Percentiles rank a stretch among this genome's conserved stretches.
Conservation (phyloP, 2,888 invertebrate genomes). For the Synergus itoensis region DNA sequence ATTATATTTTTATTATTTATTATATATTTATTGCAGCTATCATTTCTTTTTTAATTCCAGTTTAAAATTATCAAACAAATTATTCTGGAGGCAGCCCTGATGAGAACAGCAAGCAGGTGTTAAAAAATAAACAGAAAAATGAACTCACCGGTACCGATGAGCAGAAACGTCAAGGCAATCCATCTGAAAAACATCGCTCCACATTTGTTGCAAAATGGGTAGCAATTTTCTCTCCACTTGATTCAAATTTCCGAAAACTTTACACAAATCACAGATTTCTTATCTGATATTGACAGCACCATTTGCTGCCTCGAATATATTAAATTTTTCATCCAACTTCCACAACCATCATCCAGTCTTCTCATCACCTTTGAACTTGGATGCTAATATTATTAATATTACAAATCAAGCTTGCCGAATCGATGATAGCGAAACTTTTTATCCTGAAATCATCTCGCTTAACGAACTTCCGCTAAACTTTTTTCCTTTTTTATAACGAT, state of each 20-base stretch:
- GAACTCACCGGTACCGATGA: slow-evolving; percentile 47
- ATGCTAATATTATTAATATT: background rate
- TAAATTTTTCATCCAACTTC: slow-evolving; percentile 33
- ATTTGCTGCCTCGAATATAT: background rate
- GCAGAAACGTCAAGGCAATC: slow-evolving; percentile 44
- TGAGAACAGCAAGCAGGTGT: background rate
- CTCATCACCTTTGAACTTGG: slow-evolving; percentile 2
- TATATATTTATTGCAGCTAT: too few species aligned
- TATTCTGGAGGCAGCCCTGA: background rate
- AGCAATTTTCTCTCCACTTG: slow-evolving; percentile 16
- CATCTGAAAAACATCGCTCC: slow-evolving; percentile 50
- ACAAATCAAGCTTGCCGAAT: background rate
- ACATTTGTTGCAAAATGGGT: slow-evolving; percentile 36
- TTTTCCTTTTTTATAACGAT: background rate
- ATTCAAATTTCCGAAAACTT: background rate
- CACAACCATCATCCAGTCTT: slow-evolving; percentile 20
- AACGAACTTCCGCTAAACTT: background rate
- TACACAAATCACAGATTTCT: slow-evolving; percentile 5
- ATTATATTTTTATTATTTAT: background rate
- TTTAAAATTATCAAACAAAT: background rate
- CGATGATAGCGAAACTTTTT: background rate
- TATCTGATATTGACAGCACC: background rate
- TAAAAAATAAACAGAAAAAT: background rate
- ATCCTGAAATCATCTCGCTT: background rate
- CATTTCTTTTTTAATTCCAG: background rate